Conservation (phyloP, 2,888 invertebrate species). For the Trissolcus japonicus region DNA sequence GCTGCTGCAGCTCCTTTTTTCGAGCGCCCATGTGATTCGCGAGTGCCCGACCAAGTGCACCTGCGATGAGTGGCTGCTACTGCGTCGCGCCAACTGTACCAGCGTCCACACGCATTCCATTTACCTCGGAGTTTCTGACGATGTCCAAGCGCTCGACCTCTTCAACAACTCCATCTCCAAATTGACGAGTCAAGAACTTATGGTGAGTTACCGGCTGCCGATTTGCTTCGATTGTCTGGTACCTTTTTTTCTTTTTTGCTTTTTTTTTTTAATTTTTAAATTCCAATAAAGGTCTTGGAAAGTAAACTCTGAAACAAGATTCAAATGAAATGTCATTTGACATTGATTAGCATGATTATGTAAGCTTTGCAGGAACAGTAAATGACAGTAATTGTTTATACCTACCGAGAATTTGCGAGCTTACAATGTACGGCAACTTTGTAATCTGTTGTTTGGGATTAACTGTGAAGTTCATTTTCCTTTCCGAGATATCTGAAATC, state of each 20-base stretch:
- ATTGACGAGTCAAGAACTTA: constrained; percentile 65
- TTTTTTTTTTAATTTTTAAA: too few species aligned
- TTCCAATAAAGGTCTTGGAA: too few species aligned
- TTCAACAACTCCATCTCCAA: constrained; percentile 71
- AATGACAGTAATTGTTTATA: too few species aligned
- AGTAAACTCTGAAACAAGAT: too few species aligned
- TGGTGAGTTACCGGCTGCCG: constrained; percentile 61
- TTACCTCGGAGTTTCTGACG: constrained; percentile 64
- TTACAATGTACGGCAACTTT: neutral
- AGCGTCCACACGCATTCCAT: constrained; percentile 68
- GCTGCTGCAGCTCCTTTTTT: constrained; percentile 28
- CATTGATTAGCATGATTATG: too few species aligned
- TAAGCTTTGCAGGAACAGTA: too few species aligned
- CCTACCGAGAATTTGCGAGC: too few species aligned
- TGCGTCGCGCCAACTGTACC: constrained; percentile 68
- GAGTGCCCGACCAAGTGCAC: constrained; percentile 66
- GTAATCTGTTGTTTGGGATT: neutral
- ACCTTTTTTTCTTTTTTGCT: too few species aligned
- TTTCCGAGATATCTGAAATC: too few species aligned
- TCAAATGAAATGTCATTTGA: too few species aligned
- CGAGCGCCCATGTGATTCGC: constrained; percentile 21
- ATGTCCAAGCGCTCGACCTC: constrained; percentile 70
- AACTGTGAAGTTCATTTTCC: too few species aligned
- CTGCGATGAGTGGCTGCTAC: constrained; percentile 67
- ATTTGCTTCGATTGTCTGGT: too few species aligned